Evolutionary conservation across 2,797 vertebrate genomes (phyloP), one percentile per base, ranked within the genome.

Genomic region (Denticeps clupeoides): DNA sequence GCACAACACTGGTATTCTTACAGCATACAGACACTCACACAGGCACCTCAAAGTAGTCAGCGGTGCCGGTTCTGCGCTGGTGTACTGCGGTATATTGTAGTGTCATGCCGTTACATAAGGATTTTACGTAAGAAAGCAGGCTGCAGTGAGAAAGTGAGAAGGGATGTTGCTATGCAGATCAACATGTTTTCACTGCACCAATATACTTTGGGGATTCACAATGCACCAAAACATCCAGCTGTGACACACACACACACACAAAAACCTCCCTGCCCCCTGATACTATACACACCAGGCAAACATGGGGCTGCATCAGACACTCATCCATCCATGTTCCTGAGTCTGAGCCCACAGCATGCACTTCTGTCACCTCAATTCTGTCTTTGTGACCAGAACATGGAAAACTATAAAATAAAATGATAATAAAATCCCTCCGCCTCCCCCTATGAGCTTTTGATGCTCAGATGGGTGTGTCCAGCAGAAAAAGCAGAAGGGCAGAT

Each of bases 41-140:
- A 26, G 37, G 41, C 21, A 32, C 19, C 24, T 59, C 56, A 63
- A 63, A 11, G n/a, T 59, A 59, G 62, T 69, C 62, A 63, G 63
- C 69, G 65, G 63, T 55, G 32, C 32, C 49, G 26, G 63, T 66
- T 75, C 70, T 74, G 67, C 70, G 64, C 60, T 62, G 53, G 51
- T 61, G 58, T 66, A 56, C 63, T 63, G 59, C 63, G 68, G 64
- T 58, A 52, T 74, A 56, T 60, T 58, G n/a, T n/a, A 73, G 63
- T 59, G 70, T 70, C 75, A 68, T 69, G 58, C 65, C 72, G 67
- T 85, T 83, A 82, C 71, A 60, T 82, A 84, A 84, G 67, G 57
- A 64, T 75, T 81, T 81, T 82, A 80, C 67, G 72, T 81, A 79
- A 62, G 51, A 35, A 76, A 75, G 65, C 67, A 69, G 64, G 46